Evolutionary conservation across 1,140 invertebrate genomes (phyloP).

Genomic region (Chionoecetes opilio): DNA sequence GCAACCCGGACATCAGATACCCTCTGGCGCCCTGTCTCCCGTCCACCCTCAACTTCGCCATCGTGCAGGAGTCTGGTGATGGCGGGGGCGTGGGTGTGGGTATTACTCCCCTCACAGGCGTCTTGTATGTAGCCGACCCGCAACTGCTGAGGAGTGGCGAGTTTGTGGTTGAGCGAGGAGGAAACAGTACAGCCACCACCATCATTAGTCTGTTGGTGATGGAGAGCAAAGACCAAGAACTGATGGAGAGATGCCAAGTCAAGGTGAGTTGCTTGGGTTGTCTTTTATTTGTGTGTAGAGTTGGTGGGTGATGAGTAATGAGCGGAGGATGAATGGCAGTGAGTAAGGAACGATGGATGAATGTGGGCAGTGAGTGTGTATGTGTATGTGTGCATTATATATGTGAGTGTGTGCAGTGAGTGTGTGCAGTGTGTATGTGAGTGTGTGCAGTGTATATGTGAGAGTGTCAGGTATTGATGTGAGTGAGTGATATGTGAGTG

Average conservation of each 20-base stretch:
- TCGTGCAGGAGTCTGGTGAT: neutral
- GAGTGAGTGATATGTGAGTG: too few relatives aligned
- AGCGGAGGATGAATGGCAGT: too few relatives aligned
- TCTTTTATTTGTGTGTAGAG: neutral
- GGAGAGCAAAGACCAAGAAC: neutral
- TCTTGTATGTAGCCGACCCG: conserved; percentile 60
- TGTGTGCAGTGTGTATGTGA: too few relatives aligned
- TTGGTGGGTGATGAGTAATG: too few relatives aligned
- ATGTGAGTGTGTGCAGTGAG: too few relatives aligned
- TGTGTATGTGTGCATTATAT: conserved; percentile 22
- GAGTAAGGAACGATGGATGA: too few relatives aligned
- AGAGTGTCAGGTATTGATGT: too few relatives aligned
- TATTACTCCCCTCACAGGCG: conserved; percentile 52
- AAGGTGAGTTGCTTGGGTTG: neutral
- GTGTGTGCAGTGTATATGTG: too few relatives aligned
- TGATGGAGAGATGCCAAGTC: neutral
- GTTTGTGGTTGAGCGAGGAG: conserved; percentile 1
- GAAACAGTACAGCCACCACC: neutral
- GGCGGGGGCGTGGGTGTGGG: neutral
- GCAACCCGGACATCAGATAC: neutral
- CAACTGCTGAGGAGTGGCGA: conserved; percentile 23
- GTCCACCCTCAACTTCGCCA: neutral
- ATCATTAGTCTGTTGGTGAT: neutral
- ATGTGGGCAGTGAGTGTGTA: neutral
- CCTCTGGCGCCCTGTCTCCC: neutral